These are phyloP conservation scores for Artemia sinica DNA, from an alignment of 2,888 invertebrate genomes.

Conservation along the genomic window DNA sequence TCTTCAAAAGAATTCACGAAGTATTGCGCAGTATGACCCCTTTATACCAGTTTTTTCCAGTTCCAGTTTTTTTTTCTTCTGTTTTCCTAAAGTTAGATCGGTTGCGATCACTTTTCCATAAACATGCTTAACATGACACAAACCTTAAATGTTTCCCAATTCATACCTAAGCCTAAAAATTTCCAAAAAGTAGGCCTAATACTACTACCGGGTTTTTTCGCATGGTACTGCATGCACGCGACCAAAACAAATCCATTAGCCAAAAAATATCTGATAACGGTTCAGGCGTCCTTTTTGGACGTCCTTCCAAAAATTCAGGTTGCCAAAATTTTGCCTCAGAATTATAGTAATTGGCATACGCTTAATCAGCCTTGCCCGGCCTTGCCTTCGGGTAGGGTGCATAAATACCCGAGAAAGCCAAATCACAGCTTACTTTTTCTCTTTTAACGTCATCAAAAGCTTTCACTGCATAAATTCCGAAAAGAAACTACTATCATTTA, in stretches of 20 bases:
- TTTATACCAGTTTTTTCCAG: no score
- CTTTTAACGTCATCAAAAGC: constrained; percentile 5
- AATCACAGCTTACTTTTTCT: background rate
- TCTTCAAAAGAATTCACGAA: no score
- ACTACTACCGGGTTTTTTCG: no score
- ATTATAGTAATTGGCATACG: constrained; percentile 2
- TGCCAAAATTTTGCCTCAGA: background rate
- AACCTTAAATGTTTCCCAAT: no score
- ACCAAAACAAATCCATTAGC: constrained; percentile 9
- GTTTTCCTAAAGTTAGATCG: no score
- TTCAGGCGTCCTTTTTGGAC: constrained; percentile 8
- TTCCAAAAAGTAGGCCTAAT: no score
- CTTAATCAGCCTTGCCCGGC: background rate
- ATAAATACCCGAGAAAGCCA: constrained; percentile 5
- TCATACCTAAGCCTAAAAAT: no score
- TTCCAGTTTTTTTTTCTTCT: no score
- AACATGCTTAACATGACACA: no score
- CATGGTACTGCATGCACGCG: background rate
- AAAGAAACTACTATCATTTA: background rate
- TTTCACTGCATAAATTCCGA: constrained; percentile 1
- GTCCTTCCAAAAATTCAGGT: constrained; percentile 1
- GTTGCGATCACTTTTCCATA: no score
- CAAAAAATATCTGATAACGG: constrained; percentile 8
- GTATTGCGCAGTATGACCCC: no score
- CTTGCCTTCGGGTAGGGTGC: constrained; percentile 15